These are phyloP conservation scores for Okamejei kenojei DNA, from an alignment of 2,797 vertebrate genomes.

Conservation along the genomic window DNA sequence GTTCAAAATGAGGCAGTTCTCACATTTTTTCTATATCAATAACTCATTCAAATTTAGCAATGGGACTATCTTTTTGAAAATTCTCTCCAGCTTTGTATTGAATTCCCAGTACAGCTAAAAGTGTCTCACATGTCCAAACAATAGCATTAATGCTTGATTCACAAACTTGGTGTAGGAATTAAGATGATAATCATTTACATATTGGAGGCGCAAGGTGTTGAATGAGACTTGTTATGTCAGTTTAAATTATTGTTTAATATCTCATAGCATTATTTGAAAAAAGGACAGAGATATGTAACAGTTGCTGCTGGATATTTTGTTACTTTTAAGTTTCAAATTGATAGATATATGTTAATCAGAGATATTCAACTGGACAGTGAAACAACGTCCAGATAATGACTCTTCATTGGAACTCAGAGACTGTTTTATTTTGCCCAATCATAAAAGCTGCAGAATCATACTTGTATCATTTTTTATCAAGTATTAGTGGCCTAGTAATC, in stretches of 20 bases:
- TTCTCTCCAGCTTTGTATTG: neutral
- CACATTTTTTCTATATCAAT: neutral
- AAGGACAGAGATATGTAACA: neutral
- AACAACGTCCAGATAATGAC: too few relatives aligned
- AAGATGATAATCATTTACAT: neutral
- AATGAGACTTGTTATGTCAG: neutral
- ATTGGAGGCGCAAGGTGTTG: neutral
- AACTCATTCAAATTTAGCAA: neutral
- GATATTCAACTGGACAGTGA: too few relatives aligned
- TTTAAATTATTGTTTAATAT: neutral
- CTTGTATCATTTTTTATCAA: neutral
- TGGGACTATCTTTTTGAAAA: neutral
- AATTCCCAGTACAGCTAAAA: neutral
- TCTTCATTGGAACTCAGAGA: neutral
- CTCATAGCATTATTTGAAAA: neutral
- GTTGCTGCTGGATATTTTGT: neutral
- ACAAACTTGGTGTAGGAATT: neutral
- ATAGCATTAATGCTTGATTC: neutral
- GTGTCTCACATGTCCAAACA: neutral
- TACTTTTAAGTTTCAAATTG: too few relatives aligned
- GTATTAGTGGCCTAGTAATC: neutral
- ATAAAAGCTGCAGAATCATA: neutral
- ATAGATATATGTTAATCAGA: too few relatives aligned
- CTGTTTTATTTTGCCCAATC: neutral
- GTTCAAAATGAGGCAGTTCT: neutral